Evolutionary conservation across 1,140 invertebrate genomes (phyloP).

Genomic region (Leptinotarsa texana): DNA sequence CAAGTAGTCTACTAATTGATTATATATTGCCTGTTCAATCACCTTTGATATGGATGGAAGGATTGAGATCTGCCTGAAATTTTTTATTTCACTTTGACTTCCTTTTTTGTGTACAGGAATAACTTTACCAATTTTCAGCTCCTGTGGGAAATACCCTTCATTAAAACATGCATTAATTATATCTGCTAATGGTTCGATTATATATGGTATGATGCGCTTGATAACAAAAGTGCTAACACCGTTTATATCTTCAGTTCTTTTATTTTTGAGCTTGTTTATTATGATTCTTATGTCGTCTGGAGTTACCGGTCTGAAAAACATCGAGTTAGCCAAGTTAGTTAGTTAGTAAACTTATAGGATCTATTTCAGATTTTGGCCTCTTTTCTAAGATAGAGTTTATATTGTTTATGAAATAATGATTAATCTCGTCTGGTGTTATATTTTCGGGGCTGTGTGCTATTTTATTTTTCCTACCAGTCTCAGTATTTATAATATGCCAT

Average conservation of each 20-base stretch:
- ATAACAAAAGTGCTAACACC: not conserved
- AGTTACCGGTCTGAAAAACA: slow-evolving; percentile 1
- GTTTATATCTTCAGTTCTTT: not conserved
- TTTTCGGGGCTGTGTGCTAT: not conserved
- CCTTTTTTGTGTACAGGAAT: slow-evolving; percentile 1
- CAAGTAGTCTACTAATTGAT: not conserved
- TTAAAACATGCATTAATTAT: not conserved
- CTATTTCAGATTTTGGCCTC: not conserved
- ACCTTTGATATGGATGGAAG: not conserved
- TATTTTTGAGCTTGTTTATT: not conserved
- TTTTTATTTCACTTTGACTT: not conserved
- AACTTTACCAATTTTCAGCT: not conserved
- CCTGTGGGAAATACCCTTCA: not conserved
- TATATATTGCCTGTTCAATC: not conserved
- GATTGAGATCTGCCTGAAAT: not conserved
- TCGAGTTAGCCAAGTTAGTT: not conserved
- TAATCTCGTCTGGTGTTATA: not conserved
- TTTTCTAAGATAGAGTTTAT: not conserved
- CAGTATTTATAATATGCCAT: slow-evolving; percentile 2
- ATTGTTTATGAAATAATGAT: slow-evolving; percentile 1
- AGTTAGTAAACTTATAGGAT: slow-evolving; percentile 1
- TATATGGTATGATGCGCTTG: not conserved
- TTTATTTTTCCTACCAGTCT: not conserved
- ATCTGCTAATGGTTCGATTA: not conserved
- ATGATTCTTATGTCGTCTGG: not conserved